Base-by-base conservation (phyloP, 2,113 vertebrate genomes). In the Donacobius atricapilla region DNA sequence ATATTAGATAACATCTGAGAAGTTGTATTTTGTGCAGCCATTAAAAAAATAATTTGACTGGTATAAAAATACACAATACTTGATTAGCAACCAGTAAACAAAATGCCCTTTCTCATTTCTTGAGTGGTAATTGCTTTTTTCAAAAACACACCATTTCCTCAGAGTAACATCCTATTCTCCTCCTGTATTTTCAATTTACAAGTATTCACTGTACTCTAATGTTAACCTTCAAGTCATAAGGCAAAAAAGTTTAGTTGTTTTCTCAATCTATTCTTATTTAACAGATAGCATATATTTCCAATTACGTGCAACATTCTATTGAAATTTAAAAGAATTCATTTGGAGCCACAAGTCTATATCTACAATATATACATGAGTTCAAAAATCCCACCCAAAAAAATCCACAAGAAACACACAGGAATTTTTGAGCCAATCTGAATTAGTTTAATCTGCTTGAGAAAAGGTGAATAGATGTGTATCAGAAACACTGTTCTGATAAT, bases 1-100 rank as follows among this genome's bases (percentile, higher is more conserved):
- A 66, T 92, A 83, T 93, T 89, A 89, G 76, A 89, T 88, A 95
- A 75, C 21, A 86, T 64, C 57, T 81, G 40, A 95, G 58, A 86
- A 71, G 44, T 13, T 54, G 13, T n/a, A 72, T 90, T 89, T 92
- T 56, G 13, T 10, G 2, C n/a, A 90, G 56, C 37, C 51, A 53
- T 71, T 95, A 64, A 90, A 73, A 83, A 93, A 93, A 86, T 71
- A 47, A 90, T 56, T 82, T 40, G 22, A 96, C 42, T 23, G 25
- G 37, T 89, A 39, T 47, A 91, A n/a, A 91, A 92, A 92, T 51
- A 89, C 1, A 5, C 39, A 56, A 44, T 17, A 87, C 20, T 82
- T 75, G 76, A 81, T 84, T 87, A 89, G 35, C 65, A 84, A 84
- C 56, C 40, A 71, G 31, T 44, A 56, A 54, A 48, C 24, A 71